Conservation (phyloP, 2,888 invertebrate genomes). For the Hirtodrosophila trivittata region DNA sequence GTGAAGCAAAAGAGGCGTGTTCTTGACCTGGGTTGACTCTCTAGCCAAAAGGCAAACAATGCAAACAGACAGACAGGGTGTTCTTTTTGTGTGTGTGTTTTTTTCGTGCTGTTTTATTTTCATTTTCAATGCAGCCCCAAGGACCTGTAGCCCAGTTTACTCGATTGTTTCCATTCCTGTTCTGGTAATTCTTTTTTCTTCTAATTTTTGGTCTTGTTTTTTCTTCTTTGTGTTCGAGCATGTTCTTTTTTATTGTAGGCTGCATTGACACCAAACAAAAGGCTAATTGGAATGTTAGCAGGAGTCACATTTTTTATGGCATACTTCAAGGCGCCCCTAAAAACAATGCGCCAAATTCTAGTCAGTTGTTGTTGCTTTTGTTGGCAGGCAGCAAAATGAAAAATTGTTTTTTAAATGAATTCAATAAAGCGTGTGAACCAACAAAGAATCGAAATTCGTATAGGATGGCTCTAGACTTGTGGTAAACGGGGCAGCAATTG, state of each 20-base stretch:
- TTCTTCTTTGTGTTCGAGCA: constrained; percentile 9
- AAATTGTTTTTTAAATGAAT: constrained; percentile 80
- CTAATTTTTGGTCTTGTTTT: neutral
- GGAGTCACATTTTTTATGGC: constrained; percentile 47
- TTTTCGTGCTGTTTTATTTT: constrained; percentile 4
- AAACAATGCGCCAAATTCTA: constrained; percentile 27
- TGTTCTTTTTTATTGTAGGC: constrained; percentile 34
- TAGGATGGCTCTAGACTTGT: constrained; percentile 19
- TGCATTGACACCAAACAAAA: constrained; percentile 73
- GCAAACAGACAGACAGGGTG: constrained; percentile 36
- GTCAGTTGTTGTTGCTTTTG: constrained; percentile 20
- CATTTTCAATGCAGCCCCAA: constrained; percentile 29
- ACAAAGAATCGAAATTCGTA: constrained; percentile 41
- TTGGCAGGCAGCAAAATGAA: constrained; percentile 54
- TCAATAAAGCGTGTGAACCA: constrained; percentile 71
- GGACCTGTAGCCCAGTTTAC: constrained; percentile 45
- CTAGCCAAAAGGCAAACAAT: constrained; percentile 44
- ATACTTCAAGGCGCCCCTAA: constrained; percentile 13
- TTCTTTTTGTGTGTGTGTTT: neutral
- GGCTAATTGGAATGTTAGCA: constrained; percentile 73
- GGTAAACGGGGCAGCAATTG: constrained; percentile 1
- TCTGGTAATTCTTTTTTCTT: constrained; percentile 22
- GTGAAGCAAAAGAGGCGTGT: constrained; percentile 13
- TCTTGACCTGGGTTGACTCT: constrained; percentile 1
- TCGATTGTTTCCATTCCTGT: constrained; percentile 37